A percentile compares a stretch with the other conserved stretches of the same genome.
Evolutionary conservation across 1,140 invertebrate genomes (phyloP).

Genomic region (Plectus sambesii): DNA sequence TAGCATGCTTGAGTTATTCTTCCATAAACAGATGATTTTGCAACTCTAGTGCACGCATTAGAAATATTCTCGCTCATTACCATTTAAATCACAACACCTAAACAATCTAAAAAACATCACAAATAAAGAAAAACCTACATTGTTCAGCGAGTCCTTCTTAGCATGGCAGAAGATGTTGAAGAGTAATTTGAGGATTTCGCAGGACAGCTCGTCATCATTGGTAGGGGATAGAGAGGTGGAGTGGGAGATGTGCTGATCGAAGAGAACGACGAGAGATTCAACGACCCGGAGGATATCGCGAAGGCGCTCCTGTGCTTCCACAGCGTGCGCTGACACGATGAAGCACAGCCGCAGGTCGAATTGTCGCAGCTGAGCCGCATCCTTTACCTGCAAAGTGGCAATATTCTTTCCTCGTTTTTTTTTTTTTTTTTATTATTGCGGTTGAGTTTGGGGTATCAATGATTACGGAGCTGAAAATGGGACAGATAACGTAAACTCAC

Average conservation of each 20-base stretch:
- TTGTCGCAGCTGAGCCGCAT: slow-evolving; percentile 24
- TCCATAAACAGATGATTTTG: too few species aligned
- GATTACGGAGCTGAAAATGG: too few species aligned
- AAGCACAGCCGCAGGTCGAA: slow-evolving; percentile 31
- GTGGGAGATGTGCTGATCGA: slow-evolving; percentile 5
- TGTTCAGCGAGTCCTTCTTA: slow-evolving; percentile 15
- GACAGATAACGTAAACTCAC: too few species aligned
- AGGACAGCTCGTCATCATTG: slow-evolving; percentile 13
- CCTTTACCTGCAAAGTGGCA: slow-evolving; percentile 15
- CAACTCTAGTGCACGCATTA: too few species aligned
- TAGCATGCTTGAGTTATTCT: too few species aligned
- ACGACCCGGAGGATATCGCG: not conserved
- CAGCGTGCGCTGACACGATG: slow-evolving; percentile 21
- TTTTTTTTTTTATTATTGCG: too few species aligned
- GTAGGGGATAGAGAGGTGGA: not conserved
- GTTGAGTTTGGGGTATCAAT: too few species aligned
- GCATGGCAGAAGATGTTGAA: slow-evolving; percentile 33
- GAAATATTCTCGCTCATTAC: too few species aligned
- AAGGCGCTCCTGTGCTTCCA: slow-evolving; percentile 16
- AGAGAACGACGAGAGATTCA: slow-evolving; percentile 13
- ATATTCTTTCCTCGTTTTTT: slow-evolving; percentile 8
- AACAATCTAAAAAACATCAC: slow-evolving; percentile 1
- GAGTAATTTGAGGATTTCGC: slow-evolving; percentile 29
- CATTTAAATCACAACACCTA: too few species aligned
- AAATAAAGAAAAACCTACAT: slow-evolving; percentile 9